phyloP scores from a whole-genome alignment of 2,888 invertebrate genomes.

The Gandaritis pyraliata region DNA sequence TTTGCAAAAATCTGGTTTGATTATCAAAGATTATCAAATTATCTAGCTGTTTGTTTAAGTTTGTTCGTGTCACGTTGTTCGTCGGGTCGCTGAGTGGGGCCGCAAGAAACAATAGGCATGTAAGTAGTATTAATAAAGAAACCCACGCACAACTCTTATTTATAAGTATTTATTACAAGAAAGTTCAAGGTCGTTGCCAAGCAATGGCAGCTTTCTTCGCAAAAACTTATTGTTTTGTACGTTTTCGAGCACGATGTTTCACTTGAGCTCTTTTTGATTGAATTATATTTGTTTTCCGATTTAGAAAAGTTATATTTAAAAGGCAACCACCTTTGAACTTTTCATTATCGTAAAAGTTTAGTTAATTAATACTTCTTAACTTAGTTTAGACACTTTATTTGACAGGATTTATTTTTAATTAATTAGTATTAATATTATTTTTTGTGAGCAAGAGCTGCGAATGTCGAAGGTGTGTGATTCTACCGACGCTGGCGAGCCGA shows the following conservation, averaged over 20 bases:
- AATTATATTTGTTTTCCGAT: neutral
- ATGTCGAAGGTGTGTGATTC: constrained; percentile 11
- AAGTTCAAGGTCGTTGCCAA: constrained; percentile 16
- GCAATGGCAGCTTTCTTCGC: constrained; percentile 1
- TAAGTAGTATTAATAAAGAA: constrained; percentile 19
- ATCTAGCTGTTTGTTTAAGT: neutral
- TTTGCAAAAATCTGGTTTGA: neutral
- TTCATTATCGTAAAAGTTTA: neutral
- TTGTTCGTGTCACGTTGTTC: constrained; percentile 12
- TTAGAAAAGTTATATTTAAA: neutral
- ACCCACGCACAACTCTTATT: neutral
- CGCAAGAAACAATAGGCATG: constrained; percentile 27
- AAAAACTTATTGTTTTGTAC: neutral
- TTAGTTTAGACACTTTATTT: neutral
- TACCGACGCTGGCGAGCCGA: constrained; percentile 14
- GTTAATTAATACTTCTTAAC: neutral
- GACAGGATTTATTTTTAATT: too few relatives aligned
- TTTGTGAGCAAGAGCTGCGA: constrained; percentile 8
- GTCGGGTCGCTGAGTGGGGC: constrained; percentile 15
- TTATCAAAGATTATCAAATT: too few relatives aligned
- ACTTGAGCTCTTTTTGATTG: too few relatives aligned
- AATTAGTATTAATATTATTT: too few relatives aligned
- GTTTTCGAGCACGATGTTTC: too few relatives aligned
- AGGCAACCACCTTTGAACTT: constrained; percentile 5
- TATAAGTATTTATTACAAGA: constrained; percentile 2